phyloP scores from a whole-genome alignment of 2,113 vertebrate genomes.

The Notarius lentiginosus region DNA sequence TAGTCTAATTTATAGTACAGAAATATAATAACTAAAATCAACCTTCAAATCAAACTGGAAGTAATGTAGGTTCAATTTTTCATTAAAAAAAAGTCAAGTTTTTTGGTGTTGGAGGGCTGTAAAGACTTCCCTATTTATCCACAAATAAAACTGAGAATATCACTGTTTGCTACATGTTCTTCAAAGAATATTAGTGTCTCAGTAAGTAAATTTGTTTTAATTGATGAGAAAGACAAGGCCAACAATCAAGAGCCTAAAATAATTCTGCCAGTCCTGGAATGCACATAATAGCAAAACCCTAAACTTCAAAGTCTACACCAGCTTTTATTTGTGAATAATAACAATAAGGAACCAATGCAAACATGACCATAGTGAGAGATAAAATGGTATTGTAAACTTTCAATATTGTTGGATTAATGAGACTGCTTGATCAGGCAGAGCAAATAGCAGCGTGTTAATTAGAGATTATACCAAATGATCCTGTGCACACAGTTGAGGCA shows the following conservation, averaged over 20 bases:
- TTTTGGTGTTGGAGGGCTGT: not conserved
- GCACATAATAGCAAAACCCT: conserved; percentile 36
- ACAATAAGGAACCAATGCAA: conserved; percentile 64
- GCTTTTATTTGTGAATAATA: conserved; percentile 62
- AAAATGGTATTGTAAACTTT: conserved; percentile 70
- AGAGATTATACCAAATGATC: conserved; percentile 72
- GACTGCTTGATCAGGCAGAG: conserved; percentile 72
- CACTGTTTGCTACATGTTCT: conserved; percentile 33
- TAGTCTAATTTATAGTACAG: not conserved
- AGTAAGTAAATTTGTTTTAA: conserved; percentile 51
- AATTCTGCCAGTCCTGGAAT: conserved; percentile 38
- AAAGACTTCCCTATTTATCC: not conserved
- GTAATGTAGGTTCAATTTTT: not conserved
- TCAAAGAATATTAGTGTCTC: conserved; percentile 45
- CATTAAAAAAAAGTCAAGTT: not conserved
- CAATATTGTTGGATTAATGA: conserved; percentile 75
- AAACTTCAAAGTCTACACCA: conserved; percentile 60
- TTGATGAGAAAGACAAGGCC: conserved; percentile 46
- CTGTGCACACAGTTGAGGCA: conserved; percentile 65
- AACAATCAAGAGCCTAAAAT: conserved; percentile 28
- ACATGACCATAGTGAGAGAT: conserved; percentile 54
- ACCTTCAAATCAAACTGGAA: not conserved
- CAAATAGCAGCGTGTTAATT: conserved; percentile 80
- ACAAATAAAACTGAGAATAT: conserved; percentile 17
- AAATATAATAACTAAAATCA: conserved; percentile 11